Percentiles rank a stretch among this genome's conserved stretches.
These are phyloP conservation scores for Aspidiotus destructor DNA, from an alignment of 2,888 invertebrate genomes.

Conservation along the genomic window DNA sequence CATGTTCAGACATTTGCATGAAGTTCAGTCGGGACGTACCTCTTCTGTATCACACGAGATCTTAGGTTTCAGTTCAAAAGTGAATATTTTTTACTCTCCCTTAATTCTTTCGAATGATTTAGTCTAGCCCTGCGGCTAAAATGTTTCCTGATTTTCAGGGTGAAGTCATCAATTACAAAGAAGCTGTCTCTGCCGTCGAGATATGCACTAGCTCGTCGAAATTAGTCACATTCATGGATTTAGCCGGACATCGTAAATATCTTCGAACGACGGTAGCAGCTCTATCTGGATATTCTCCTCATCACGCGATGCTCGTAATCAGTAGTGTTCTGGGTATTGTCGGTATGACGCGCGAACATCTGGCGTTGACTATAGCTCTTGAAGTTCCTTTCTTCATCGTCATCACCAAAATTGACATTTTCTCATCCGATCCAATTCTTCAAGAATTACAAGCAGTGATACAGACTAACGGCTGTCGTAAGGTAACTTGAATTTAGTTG, in stretches of 20 bases:
- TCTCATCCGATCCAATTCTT: conserved; percentile 48
- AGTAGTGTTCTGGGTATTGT: conserved; percentile 67
- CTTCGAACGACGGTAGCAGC: conserved; percentile 91
- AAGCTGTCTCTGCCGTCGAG: conserved; percentile 82
- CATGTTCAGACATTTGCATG: conserved; percentile 90
- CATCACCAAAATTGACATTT: conserved; percentile 85
- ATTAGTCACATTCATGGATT: conserved; percentile 86
- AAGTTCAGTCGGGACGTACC: conserved; percentile 86
- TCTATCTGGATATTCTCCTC: conserved; percentile 56
- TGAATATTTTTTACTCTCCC: conserved; percentile 36
- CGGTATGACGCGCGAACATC: conserved; percentile 80
- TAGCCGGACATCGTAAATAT: conserved; percentile 94
- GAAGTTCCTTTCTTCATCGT: conserved; percentile 87
- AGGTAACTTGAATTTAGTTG: conserved; percentile 38
- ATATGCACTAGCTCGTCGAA: conserved; percentile 88
- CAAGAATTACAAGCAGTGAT: conserved; percentile 53
- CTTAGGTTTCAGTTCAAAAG: conserved; percentile 81
- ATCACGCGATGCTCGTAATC: conserved; percentile 77
- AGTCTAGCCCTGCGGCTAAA: conserved; percentile 12
- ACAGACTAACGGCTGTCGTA: conserved; percentile 55
- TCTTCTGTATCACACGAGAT: conserved; percentile 95
- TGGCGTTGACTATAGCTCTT: conserved; percentile 69
- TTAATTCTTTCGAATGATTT: background rate
- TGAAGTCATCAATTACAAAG: conserved; percentile 77
- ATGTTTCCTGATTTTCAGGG: conserved; percentile 46